Base-by-base conservation (phyloP, 1,140 invertebrate species). In the Psix sp. region DNA sequence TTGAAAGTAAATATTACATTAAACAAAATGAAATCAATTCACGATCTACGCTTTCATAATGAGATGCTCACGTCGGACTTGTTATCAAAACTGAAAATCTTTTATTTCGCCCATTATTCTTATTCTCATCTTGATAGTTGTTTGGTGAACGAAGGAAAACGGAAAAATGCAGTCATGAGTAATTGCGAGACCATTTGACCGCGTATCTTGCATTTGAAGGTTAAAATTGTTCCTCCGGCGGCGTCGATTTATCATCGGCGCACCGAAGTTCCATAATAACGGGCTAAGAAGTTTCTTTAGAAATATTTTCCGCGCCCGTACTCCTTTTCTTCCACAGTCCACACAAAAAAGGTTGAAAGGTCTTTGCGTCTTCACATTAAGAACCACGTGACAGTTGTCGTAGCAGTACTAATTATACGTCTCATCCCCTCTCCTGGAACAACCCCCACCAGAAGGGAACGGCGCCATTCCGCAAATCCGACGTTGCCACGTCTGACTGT, bases 321-420 rank as follows among this genome's bases (percentile, higher is more conserved):
- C 48, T 40, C 42, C 56, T 31, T 67, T 74, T 73, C 60, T 54
- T 24, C 26, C 43, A 13, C 45, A 16, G 43, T 42, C 18, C 38
- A 16, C 13, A 18, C 39, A 52, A 31, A 43, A 36, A 74, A 66
- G 52, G 62, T 76, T 60, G 74, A 79, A 77, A 67, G 51, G 54
- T 70, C 49, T 71, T 48, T 52, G 54, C 59, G 42, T 51, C 38
- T 68, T 70, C 56, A 62, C 57, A 76, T 79, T 67, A 60, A 42
- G 52, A 72, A 56, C 60, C 70, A 57, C 71, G 56, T 74, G 74
- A 80, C 76, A 79, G 67, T 72, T 68, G 65, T 73, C 56, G 40
- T 63, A 31, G 33, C 62, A 66, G 76, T 78, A 73, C 77, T 80
- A 80, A 80, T 80, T 79, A 77, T 81, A 74, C 72, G 74, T 81